These are phyloP conservation scores for Physella acuta DNA, from an alignment of 1,140 invertebrate genomes.

Conservation along the genomic window DNA sequence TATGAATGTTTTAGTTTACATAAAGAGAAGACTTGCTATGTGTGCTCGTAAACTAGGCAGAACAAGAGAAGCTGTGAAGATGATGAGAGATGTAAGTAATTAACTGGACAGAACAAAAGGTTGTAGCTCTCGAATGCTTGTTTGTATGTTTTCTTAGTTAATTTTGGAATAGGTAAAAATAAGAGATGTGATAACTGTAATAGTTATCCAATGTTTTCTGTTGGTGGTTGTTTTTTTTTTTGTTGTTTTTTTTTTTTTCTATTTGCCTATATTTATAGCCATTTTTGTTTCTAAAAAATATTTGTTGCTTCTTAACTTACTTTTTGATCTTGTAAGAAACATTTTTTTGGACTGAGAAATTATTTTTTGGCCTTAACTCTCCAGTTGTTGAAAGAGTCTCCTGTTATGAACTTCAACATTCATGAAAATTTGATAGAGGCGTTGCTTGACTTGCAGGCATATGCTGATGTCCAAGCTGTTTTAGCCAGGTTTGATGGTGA, in stretches of 20 bases:
- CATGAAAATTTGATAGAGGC: slow-evolving; percentile 98
- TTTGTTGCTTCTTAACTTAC: too few relatives aligned
- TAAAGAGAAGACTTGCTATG: slow-evolving; percentile 92
- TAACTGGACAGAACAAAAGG: too few relatives aligned
- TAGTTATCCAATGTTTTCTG: too few relatives aligned
- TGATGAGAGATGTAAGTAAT: slow-evolving; percentile 88
- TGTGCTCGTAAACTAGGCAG: slow-evolving; percentile 88
- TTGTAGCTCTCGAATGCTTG: too few relatives aligned
- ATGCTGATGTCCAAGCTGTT: slow-evolving; percentile 94
- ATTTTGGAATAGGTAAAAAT: too few relatives aligned
- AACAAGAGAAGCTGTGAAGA: slow-evolving; percentile 92
- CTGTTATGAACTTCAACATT: slow-evolving; percentile 94
- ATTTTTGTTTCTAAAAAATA: too few relatives aligned
- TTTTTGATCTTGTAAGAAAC: background rate
- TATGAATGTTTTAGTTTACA: slow-evolving; percentile 93
- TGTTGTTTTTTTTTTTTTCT: too few relatives aligned
- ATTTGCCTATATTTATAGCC: too few relatives aligned
- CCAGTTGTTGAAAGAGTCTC: slow-evolving; percentile 91
- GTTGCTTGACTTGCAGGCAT: slow-evolving; percentile 91
- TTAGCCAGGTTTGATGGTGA: slow-evolving; percentile 88
- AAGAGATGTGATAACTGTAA: too few relatives aligned
- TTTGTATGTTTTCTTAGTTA: too few relatives aligned
- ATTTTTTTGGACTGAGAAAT: background rate
- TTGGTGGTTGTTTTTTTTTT: too few relatives aligned
- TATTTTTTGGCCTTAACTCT: slow-evolving; percentile 41